Evolutionary conservation across 2,888 invertebrate genomes (phyloP).

Genomic region (Chorisops tibialis): DNA sequence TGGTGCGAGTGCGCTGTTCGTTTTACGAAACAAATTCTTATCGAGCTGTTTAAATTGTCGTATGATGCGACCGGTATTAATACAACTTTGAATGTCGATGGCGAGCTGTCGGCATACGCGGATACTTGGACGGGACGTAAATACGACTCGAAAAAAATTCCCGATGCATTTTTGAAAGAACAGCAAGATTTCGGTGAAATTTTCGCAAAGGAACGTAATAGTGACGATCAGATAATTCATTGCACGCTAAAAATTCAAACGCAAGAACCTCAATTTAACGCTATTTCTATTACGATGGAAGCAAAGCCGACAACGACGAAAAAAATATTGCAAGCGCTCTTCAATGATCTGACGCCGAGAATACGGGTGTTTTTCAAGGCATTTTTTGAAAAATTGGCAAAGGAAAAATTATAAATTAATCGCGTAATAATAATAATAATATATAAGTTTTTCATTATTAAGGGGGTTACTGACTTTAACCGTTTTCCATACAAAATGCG

Average conservation of each 20-base stretch:
- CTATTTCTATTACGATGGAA: neutral
- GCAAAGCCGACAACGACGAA: neutral
- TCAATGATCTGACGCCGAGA: constrained; percentile 22
- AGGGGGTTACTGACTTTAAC: too few species aligned
- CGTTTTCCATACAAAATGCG: too few species aligned
- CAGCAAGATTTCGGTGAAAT: constrained; percentile 8
- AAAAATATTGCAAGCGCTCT: constrained; percentile 13
- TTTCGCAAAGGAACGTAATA: neutral
- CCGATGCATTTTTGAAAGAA: constrained; percentile 12
- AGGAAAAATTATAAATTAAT: too few species aligned
- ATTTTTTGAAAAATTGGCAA: constrained; percentile 26
- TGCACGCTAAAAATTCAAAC: neutral
- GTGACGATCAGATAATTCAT: neutral
- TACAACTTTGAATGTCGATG: constrained; percentile 9
- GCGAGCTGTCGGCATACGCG: constrained; percentile 1
- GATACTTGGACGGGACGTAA: constrained; percentile 21
- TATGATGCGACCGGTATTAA: neutral
- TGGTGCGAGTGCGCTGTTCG: constrained; percentile 23
- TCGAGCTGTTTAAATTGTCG: constrained; percentile 8
- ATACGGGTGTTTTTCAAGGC: constrained; percentile 26
- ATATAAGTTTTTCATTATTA: too few species aligned
- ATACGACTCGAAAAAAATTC: constrained; percentile 18
- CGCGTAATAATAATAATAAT: too few species aligned
- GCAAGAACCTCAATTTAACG: neutral
- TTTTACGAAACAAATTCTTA: constrained; percentile 16